phyloP scores from a whole-genome alignment of 2,797 vertebrate species.

The Miichthys miiuy region DNA sequence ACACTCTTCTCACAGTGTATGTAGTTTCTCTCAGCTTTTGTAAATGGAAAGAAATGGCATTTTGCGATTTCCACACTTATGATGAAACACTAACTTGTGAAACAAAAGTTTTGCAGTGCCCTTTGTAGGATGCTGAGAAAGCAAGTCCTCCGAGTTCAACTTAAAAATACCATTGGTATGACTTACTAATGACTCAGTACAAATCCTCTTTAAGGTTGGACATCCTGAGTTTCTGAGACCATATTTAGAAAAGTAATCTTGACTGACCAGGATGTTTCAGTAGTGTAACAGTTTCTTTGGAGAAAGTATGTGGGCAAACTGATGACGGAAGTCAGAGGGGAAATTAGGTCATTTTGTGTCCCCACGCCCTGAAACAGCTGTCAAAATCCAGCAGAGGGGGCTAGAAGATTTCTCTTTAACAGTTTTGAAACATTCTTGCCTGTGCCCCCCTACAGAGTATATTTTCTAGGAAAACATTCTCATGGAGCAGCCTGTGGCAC shows the following conservation, averaged over 20 bases:
- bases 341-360: background rate
- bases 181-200: constrained; percentile 13
- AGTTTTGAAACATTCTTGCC: constrained; percentile 1
- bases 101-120: background rate
- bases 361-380: constrained; percentile 15
- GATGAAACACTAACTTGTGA: background rate
- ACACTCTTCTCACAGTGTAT: background rate
- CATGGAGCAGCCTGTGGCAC: constrained; percentile 20
- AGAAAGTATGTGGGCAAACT: constrained; percentile 1
- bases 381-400: constrained; percentile 75
- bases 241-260: background rate
- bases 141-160: background rate
- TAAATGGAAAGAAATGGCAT: constrained; percentile 6
- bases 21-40: background rate
- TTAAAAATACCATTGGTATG: background rate
- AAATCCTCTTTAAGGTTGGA: background rate
- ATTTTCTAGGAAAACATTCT: constrained; percentile 34
- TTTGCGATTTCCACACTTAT: background rate
- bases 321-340: too few species aligned
- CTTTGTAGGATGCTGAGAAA: background rate
- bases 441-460: constrained; percentile 4
- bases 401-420: constrained; percentile 60
- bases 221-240: background rate
- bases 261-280: background rate
- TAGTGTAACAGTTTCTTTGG: background rate